Conservation (phyloP, 2,113 vertebrate species). For the Ophiodon elongatus region DNA sequence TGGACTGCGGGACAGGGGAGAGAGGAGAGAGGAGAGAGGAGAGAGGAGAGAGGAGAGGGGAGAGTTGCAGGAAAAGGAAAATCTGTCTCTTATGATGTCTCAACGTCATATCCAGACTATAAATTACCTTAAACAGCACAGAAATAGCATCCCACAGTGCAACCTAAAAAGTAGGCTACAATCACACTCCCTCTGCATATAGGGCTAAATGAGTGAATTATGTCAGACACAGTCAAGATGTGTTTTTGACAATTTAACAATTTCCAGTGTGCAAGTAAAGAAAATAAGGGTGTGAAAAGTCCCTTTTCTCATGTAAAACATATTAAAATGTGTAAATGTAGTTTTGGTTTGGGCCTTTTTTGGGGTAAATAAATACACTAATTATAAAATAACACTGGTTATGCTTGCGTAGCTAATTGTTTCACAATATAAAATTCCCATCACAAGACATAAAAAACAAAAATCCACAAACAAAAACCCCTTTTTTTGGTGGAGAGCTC, state of each 20-base stretch:
- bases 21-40: constrained; percentile 67
- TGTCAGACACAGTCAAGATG: no score
- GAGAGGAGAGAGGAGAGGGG: constrained; percentile 35
- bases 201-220: no score
- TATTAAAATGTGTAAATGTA: no score
- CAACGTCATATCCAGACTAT: neutral
- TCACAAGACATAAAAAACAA: neutral
- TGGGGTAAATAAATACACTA: no score
- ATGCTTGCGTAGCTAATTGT: neutral
- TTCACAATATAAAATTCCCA: neutral
- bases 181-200: no score
- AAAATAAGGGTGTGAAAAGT: no score
- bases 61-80: neutral
- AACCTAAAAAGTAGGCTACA: neutral
- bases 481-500: neutral
- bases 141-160: neutral
- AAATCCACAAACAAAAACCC: neutral
- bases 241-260: no score
- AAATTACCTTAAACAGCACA: neutral
- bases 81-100: neutral
- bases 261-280: no score
- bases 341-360: no score
- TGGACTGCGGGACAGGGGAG: constrained; percentile 66
- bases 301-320: no score
- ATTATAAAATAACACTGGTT: neutral